Base-by-base conservation (phyloP, 2,797 vertebrate genomes). In the Platalea minor region DNA sequence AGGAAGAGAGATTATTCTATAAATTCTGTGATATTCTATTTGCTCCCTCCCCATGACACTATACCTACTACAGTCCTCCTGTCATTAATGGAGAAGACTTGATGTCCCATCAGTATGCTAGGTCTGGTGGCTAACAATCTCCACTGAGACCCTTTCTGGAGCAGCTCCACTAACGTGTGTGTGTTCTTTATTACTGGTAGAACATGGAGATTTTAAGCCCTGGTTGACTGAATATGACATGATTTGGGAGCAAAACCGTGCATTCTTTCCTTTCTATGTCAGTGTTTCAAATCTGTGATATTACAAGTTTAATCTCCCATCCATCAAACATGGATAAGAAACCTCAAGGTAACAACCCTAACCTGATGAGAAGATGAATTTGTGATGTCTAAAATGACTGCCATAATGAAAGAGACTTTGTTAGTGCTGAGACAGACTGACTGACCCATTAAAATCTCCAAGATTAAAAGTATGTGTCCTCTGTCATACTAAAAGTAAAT, bases 401-500 rank as follows among this genome's bases (percentile, higher is more conserved):
- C 19, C 11, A 21, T 45, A 61, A 85, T 61, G 20, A 57, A 24
- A 59, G 46, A 92, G 39, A 54, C 6, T 57, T 56, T 54, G 20
- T 31, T 61, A 80, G 11, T 41, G 21, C 25, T 51, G 19, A 83
- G 48, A 50, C 15, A 64, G 41, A 85, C 20, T 74, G 70, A 73
- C 5, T 20, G 24, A 23, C 29, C 33, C 18, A 25, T 33, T 74
- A 81, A 81, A 96, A 88, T 69, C 23, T 81, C 46, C n/a, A 81
- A 70, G 48, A 53, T 72, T 68, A 72, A 83, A 91, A 81, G 43
- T 79, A 25, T 46, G 16, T 64, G 18, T 87, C 14, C 23, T 89
- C n/a, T 84, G 63, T 39, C 89, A 60, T 45, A 77, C 56, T 86
- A 59, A 92, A 96, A 86, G 41, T 82, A 95, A 90, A 54, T 76